Conservation (phyloP, 2,888 invertebrate genomes). For the Euproctis similis region DNA sequence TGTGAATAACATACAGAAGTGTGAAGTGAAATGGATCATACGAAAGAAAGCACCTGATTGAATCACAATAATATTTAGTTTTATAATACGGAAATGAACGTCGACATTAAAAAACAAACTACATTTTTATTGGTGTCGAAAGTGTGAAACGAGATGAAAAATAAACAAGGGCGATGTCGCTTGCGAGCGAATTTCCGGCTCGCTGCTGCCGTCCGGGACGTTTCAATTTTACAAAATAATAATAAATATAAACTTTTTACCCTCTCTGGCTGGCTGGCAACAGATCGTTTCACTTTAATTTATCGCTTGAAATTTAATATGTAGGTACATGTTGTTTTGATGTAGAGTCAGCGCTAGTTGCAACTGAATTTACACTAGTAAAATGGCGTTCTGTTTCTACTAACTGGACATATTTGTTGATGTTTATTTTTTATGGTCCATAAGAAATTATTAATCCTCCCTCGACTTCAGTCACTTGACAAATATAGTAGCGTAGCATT, state of each 20-base stretch:
- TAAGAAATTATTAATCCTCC: too few relatives aligned
- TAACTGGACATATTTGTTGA: too few relatives aligned
- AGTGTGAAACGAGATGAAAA: constrained; percentile 44
- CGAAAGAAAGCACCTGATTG: too few relatives aligned
- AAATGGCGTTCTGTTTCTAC: too few relatives aligned
- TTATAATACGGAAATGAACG: constrained; percentile 22
- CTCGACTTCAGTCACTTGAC: too few relatives aligned
- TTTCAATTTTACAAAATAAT: constrained; percentile 59
- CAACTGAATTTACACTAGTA: too few relatives aligned
- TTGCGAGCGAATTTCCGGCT: constrained; percentile 53
- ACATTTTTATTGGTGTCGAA: constrained; percentile 45
- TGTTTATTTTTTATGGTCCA: too few relatives aligned
- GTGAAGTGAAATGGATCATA: too few relatives aligned
- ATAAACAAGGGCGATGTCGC: constrained; percentile 44
- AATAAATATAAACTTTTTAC: constrained; percentile 46
- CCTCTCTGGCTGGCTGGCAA: constrained; percentile 32
- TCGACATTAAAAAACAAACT: constrained; percentile 31
- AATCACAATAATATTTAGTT: not conserved
- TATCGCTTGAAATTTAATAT: constrained; percentile 27
- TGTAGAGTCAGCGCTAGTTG: too few relatives aligned
- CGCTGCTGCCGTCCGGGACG: constrained; percentile 47
- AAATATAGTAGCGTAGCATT: too few relatives aligned
- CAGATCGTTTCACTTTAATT: constrained; percentile 32
- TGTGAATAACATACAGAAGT: too few relatives aligned
- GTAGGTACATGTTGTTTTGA: constrained; percentile 19